phyloP scores from a whole-genome alignment of 2,888 invertebrate species.

The Drosophila limbata region DNA sequence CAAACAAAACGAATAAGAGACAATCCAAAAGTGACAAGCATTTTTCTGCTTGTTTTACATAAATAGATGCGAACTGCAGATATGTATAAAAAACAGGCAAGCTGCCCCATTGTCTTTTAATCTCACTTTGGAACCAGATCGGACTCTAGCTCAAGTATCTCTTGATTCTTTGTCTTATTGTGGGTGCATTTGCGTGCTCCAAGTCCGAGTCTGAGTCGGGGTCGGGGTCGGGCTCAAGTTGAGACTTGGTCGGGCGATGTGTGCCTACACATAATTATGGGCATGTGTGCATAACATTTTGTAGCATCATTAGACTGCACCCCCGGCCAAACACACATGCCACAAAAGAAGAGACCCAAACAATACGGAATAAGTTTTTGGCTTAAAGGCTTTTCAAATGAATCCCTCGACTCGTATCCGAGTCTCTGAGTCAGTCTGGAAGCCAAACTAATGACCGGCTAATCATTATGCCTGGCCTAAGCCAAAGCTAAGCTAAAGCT shows the following conservation, averaged over 20 bases:
- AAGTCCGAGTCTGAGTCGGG: conserved; percentile 14
- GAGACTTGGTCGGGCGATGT: conserved; percentile 15
- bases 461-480: conserved; percentile 68
- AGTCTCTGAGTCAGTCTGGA: conserved; percentile 37
- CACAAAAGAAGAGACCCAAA: conserved; percentile 40
- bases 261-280: conserved; percentile 55
- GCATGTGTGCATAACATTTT: conserved; percentile 74
- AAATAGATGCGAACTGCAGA: conserved; percentile 75
- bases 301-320: conserved; percentile 78
- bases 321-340: conserved; percentile 65
- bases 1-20: conserved; percentile 39
- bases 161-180: conserved; percentile 34
- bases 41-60: conserved; percentile 67
- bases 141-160: conserved; percentile 1
- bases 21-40: conserved; percentile 60
- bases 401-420: conserved; percentile 58
- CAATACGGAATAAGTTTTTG: conserved; percentile 70
- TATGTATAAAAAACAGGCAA: conserved; percentile 40
- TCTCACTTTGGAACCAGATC: conserved; percentile 3
- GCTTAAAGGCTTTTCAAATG: conserved; percentile 79
- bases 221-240: not conserved
- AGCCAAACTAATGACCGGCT: conserved; percentile 75
- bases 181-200: conserved; percentile 58
- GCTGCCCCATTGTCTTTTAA: conserved; percentile 35
- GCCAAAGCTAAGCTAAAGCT: conserved; percentile 57